Percentiles rank a stretch among this genome's conserved stretches.
These are phyloP conservation scores for Calameuta idolon DNA, from an alignment of 2,888 invertebrate genomes.

Conservation along the genomic window DNA sequence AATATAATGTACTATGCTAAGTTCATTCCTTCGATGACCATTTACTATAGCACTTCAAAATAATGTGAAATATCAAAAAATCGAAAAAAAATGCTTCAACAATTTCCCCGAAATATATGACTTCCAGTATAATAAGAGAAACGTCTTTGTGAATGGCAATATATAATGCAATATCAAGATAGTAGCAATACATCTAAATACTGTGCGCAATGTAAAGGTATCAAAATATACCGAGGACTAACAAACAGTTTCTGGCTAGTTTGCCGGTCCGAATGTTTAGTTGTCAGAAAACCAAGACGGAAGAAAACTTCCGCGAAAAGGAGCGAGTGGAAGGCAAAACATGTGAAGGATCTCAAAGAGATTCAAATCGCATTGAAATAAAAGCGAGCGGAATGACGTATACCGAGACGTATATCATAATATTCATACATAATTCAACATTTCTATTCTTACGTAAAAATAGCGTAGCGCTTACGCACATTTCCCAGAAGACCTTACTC, in stretches of 20 bases:
- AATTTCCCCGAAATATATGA: neutral
- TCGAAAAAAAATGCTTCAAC: neutral
- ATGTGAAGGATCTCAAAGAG: constrained; percentile 25
- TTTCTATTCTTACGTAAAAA: constrained; percentile 21
- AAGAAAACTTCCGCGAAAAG: neutral
- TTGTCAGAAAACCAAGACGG: neutral
- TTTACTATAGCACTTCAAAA: neutral
- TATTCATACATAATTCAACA: constrained; percentile 49
- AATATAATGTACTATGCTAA: neutral
- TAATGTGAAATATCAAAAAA: neutral
- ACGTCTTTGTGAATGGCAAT: neutral
- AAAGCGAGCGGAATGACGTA: constrained; percentile 42
- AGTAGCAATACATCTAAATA: neutral
- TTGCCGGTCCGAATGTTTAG: neutral
- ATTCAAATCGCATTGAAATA: constrained; percentile 47
- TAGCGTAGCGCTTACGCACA: constrained; percentile 7
- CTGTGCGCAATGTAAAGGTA: neutral
- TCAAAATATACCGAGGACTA: neutral
- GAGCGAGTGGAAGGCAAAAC: neutral
- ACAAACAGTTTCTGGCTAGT: neutral
- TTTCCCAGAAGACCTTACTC: neutral
- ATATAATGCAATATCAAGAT: neutral
- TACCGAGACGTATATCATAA: constrained; percentile 39
- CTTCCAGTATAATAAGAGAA: neutral
- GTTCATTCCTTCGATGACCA: neutral